Evolutionary conservation across 2,888 invertebrate genomes (phyloP).

Genomic region (Meganola albula): DNA sequence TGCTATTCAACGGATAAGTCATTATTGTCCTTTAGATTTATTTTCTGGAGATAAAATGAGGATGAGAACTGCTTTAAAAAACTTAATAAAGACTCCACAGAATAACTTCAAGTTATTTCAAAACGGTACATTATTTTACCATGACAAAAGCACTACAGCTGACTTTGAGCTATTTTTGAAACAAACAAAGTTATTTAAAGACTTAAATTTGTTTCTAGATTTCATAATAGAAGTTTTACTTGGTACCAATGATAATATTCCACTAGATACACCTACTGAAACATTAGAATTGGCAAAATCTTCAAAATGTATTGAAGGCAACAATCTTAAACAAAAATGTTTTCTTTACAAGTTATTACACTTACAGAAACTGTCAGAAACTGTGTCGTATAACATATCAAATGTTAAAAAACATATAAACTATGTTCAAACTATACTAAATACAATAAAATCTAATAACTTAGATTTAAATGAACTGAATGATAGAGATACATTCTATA

Average conservation of each 20-base stretch:
- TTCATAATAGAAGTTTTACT: slow-evolving; percentile 51
- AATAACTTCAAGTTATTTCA: slow-evolving; percentile 81
- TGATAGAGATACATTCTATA: slow-evolving; percentile 36
- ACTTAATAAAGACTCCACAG: slow-evolving; percentile 76
- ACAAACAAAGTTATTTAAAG: slow-evolving; percentile 34
- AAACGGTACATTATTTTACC: slow-evolving; percentile 45
- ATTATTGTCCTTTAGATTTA: slow-evolving; percentile 84
- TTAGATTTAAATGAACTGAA: slow-evolving; percentile 30
- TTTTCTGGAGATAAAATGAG: slow-evolving; percentile 79
- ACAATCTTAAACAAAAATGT: slow-evolving; percentile 23
- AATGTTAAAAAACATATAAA: slow-evolving; percentile 23
- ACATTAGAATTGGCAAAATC: slow-evolving; percentile 4
- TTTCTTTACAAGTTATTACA: slow-evolving; percentile 45
- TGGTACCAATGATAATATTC: slow-evolving; percentile 17
- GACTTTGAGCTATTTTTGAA: slow-evolving; percentile 35
- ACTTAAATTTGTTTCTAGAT: slow-evolving; percentile 41
- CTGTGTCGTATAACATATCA: slow-evolving; percentile 16
- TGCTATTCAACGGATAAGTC: slow-evolving; percentile 70
- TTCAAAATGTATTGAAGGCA: slow-evolving; percentile 31
- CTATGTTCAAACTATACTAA: slow-evolving; percentile 45
- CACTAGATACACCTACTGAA: slow-evolving; percentile 16
- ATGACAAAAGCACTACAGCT: slow-evolving; percentile 36
- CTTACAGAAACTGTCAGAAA: slow-evolving; percentile 50
- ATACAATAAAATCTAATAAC: slow-evolving; percentile 30
- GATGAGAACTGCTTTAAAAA: slow-evolving; percentile 74